Conservation (phyloP, 2,113 vertebrate species). For the Chloropsis hardwickii region DNA sequence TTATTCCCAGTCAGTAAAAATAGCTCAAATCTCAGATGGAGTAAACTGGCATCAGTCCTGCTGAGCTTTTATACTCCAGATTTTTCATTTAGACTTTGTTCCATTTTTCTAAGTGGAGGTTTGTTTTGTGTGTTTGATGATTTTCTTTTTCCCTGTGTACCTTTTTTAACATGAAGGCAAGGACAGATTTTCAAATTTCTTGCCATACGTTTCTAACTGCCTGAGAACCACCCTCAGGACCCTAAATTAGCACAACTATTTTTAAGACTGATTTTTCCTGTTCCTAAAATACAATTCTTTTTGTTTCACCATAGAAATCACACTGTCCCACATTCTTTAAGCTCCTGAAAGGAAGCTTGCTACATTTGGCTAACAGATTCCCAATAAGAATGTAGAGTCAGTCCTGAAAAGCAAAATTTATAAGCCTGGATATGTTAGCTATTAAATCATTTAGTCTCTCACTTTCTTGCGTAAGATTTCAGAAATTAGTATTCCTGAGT, state of each 20-base stretch:
- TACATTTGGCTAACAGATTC: background rate
- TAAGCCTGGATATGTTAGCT: background rate
- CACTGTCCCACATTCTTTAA: background rate
- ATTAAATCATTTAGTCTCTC: background rate
- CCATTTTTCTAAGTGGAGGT: background rate
- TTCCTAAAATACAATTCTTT: background rate
- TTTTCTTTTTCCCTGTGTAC: background rate
- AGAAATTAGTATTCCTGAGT: slow-evolving; percentile 17
- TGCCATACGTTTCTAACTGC: background rate
- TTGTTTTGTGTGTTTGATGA: background rate
- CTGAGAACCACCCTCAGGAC: background rate
- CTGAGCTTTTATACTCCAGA: background rate
- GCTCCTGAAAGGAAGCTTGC: background rate
- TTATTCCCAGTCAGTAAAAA: background rate
- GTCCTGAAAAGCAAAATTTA: background rate
- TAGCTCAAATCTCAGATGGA: background rate
- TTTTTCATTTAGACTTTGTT: background rate
- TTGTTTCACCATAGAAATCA: background rate
- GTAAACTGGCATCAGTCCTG: background rate
- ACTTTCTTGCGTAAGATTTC: background rate
- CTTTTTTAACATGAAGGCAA: background rate
- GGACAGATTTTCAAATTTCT: background rate
- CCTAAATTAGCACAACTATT: background rate
- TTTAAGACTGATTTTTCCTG: background rate
- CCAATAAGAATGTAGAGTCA: background rate